These are phyloP conservation scores for Petrosia ficiformis DNA, from an alignment of 37 sponge, comb jelly and placozoan species.

Conservation along the genomic window DNA sequence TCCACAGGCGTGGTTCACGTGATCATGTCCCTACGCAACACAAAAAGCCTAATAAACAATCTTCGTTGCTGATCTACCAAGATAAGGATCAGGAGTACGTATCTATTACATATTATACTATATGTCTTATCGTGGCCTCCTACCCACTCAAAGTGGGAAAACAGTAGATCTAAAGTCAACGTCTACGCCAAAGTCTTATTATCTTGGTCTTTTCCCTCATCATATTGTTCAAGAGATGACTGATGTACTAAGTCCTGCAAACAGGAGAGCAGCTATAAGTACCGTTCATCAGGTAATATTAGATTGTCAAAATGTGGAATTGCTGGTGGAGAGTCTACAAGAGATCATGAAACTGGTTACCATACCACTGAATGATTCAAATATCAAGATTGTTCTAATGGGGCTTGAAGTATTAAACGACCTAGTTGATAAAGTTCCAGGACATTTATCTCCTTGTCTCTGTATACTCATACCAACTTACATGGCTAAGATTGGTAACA, in stretches of 20 bases:
- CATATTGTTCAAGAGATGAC: slow-evolving; percentile 1
- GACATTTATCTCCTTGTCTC: slow-evolving; percentile 14
- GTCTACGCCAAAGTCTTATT: neutral
- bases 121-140: too few relatives aligned
- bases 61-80: too few relatives aligned
- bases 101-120: too few relatives aligned
- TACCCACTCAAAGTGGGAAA: too few relatives aligned
- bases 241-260: slow-evolving; percentile 31
- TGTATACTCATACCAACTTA: slow-evolving; percentile 10
- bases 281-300: slow-evolving; percentile 29
- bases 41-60: too few relatives aligned
- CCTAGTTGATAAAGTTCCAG: slow-evolving; percentile 6
- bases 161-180: too few relatives aligned
- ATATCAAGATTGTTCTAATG: slow-evolving; percentile 68
- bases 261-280: slow-evolving; percentile 24
- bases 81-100: too few relatives aligned
- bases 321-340: slow-evolving; percentile 29
- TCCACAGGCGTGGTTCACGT: too few relatives aligned
- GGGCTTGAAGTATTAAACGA: slow-evolving; percentile 52
- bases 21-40: too few relatives aligned
- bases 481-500: slow-evolving; percentile 52
- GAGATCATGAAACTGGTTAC: slow-evolving; percentile 25
- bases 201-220: slow-evolving; percentile 27
- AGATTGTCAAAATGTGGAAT: neutral
- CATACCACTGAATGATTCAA: slow-evolving; percentile 49